Evolutionary conservation across 2,113 vertebrate genomes (phyloP), one percentile per base, ranked within the genome.

Genomic region (Elgaria multicarinata): DNA sequence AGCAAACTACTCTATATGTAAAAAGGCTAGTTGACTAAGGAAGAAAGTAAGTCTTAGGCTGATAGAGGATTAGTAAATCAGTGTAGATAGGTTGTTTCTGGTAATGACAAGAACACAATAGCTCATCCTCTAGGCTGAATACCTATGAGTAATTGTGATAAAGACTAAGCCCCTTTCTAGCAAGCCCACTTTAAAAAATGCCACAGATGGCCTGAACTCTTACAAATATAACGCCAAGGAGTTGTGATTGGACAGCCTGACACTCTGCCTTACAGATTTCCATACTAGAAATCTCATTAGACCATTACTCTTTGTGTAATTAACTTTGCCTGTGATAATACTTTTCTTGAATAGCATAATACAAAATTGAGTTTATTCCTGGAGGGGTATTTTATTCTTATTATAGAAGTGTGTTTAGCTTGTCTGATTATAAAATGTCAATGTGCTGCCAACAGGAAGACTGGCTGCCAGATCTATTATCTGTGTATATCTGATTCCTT

Each of bases 381-480:
- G 22, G 82, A 90, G 55, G 79, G 62, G 13, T 64, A 87, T 76
- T 92, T 91, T 85, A 90, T 90, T 93, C 90, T 74, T 91, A 64
- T 75, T 83, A 33, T 88, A 88, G 66, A 93, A 93, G 90, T 91
- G 16, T 69, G 90, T 88, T 92, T 50, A 90, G 87, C 86, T 91
- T 88, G 64, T 67, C 36, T 89, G 85, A 89, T 93, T 74, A 71
- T 88, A 76, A 90, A 90, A 53, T 94, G 44, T 91, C 80, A 91
- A 62, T 36, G 78, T 39, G 39, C 24, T 94, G 53, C 67, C 89
- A 93, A 87, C 33, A 87, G 85, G 26, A 81, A 89, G 33, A 89
- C 26, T 74, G 87, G 85, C 89, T 95, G 94, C 69, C 81, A 85
- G 64, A 78, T 81, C 88, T 87, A 90, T 92, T 93, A 75, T 87